Percentiles rank a stretch among this genome's conserved stretches.
These are phyloP conservation scores for Phaethornis superciliosus DNA, from an alignment of 2,113 vertebrate species.

Conservation along the genomic window DNA sequence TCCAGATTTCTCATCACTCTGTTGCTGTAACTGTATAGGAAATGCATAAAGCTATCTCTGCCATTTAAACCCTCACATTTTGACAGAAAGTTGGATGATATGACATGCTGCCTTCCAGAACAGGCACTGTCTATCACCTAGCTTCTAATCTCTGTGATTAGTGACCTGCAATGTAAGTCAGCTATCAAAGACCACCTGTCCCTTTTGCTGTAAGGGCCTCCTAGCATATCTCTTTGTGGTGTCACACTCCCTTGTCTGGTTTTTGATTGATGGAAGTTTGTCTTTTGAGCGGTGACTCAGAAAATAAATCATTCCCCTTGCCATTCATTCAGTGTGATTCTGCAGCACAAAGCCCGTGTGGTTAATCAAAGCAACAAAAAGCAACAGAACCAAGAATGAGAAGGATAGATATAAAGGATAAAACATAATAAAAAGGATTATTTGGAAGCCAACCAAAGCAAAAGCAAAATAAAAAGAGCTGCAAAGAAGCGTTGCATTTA, in stretches of 20 bases:
- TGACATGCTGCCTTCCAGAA: constrained; percentile 37
- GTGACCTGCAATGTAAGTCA: constrained; percentile 64
- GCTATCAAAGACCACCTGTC: constrained; percentile 68
- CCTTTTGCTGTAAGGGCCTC: constrained; percentile 37
- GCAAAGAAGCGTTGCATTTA: neutral
- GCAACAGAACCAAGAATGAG: neutral
- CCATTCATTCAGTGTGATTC: constrained; percentile 51
- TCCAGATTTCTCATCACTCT: neutral
- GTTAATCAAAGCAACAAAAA: constrained; percentile 66
- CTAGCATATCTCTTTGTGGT: constrained; percentile 33
- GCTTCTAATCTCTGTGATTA: constrained; percentile 69
- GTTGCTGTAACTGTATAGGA: constrained; percentile 17
- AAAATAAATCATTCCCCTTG: constrained; percentile 65
- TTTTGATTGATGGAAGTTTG: constrained; percentile 70
- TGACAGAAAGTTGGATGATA: constrained; percentile 60
- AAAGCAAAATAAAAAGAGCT: constrained; percentile 26
- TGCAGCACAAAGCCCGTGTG: constrained; percentile 18
- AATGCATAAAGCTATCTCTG: constrained; percentile 6
- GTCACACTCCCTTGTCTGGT: constrained; percentile 51
- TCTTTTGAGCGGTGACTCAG: constrained; percentile 63
- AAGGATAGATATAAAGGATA: constrained; percentile 28
- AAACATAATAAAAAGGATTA: constrained; percentile 61
- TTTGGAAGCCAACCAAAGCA: constrained; percentile 2
- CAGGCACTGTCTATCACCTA: constrained; percentile 55
- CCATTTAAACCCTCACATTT: constrained; percentile 43